Evolutionary conservation across 2,797 vertebrate genomes (phyloP), one percentile per base, ranked within the genome.

Genomic region (Agapornis canus): DNA sequence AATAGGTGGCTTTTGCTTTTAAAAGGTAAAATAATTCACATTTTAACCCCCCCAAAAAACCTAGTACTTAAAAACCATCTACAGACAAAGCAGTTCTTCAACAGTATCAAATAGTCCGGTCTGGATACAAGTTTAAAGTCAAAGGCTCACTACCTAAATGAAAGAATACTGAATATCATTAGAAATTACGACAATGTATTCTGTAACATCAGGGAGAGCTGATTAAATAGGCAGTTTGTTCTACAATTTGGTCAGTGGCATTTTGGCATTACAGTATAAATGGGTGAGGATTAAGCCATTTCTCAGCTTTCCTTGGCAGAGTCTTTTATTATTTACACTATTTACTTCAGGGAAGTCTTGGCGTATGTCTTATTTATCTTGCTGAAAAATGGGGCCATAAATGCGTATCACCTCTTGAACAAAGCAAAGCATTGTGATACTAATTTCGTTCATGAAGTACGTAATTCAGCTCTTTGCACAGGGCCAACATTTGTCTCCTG

Each of bases 391-490:
- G 97, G 97, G 94, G 93, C 97, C 29, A 29, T 98, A 97, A 98
- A 97, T 96, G 98, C 82, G 51, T 98, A 99, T 98, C 98, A 98
- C 98, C 98, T 98, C 98, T 97, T 86, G 95, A 98, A 99, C 98
- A 99, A 98, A 98, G 98, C 98, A 98, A 97, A 98, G 98, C 97
- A 97, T 97, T 97, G 98, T 98, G 97, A 97, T 98, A 97, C 98
- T 99, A 98, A 99, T 99, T 98, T 98, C 98, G 98, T 98, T 98
- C 98, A 98, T 98, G 98, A 99, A 98, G 98, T 99, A 98, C 97
- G 98, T 99, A 98, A 99, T 98, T 98, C 98, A 98, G 98, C 98
- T 97, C 97, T 98, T 98, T 98, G 97, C 96, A 98, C 95, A 92
- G 98, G 97, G 97, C 97, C 97, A 97, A 97, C 98, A 98, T 99